Conservation (phyloP, 1,140 invertebrate species). For the Trichonephila clavata region DNA sequence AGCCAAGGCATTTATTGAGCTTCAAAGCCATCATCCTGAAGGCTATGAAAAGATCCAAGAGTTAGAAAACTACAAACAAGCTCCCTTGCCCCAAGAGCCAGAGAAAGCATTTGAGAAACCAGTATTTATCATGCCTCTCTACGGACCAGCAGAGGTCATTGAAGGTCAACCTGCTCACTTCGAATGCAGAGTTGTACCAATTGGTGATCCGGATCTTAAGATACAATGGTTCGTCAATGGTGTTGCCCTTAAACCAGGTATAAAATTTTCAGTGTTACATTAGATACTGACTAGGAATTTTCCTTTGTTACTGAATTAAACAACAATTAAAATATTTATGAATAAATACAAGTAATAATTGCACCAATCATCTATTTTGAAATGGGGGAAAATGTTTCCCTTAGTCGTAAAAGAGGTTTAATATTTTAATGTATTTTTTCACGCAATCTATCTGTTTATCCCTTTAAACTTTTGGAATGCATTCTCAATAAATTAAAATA, state of each 20-base stretch:
- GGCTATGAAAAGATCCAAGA: slow-evolving; percentile 95
- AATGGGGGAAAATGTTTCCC: too few relatives aligned
- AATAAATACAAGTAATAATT: too few relatives aligned
- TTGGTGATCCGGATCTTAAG: slow-evolving; percentile 92
- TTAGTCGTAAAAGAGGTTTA: too few relatives aligned
- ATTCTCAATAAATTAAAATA: too few relatives aligned
- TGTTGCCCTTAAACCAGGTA: slow-evolving; percentile 92
- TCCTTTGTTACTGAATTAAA: too few relatives aligned
- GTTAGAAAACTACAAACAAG: slow-evolving; percentile 88
- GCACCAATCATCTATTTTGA: too few relatives aligned
- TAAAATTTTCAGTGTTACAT: neutral
- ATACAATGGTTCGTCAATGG: slow-evolving; percentile 98
- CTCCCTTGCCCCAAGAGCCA: slow-evolving; percentile 84
- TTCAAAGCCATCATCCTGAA: slow-evolving; percentile 97
- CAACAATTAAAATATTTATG: too few relatives aligned
- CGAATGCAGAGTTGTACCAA: slow-evolving; percentile 96
- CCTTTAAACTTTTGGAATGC: too few relatives aligned
- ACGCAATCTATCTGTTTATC: too few relatives aligned
- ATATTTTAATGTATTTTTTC: too few relatives aligned
- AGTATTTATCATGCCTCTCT: slow-evolving; percentile 93
- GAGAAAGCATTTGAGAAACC: slow-evolving; percentile 93
- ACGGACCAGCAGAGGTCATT: slow-evolving; percentile 93
- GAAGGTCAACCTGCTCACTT: slow-evolving; percentile 97
- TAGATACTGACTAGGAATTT: too few relatives aligned
- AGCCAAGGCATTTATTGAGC: slow-evolving; percentile 93